Evolutionary conservation across 2,888 invertebrate species (phyloP).

Genomic region (Onthophagus sagittarius): DNA sequence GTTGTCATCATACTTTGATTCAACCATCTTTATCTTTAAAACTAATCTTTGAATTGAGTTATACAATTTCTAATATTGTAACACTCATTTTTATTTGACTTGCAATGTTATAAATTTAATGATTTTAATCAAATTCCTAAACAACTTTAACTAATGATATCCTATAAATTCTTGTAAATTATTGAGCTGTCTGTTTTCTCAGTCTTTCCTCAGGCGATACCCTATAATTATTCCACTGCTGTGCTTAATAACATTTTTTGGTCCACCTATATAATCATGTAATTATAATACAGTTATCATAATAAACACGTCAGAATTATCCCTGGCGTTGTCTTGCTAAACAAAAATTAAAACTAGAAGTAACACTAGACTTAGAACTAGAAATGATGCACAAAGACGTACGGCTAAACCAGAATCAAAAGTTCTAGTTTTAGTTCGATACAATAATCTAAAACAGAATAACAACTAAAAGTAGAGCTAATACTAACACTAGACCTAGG

Average conservation of each 20-base stretch:
- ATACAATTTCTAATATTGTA: too few relatives aligned
- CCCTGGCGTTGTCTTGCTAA: background rate
- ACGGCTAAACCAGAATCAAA: too few relatives aligned
- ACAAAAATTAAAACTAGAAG: too few relatives aligned
- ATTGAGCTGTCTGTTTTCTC: background rate
- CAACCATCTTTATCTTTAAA: background rate
- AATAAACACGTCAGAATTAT: background rate
- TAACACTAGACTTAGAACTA: too few relatives aligned
- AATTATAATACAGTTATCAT: background rate
- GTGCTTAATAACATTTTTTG: background rate
- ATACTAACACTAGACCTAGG: too few relatives aligned
- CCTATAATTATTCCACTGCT: background rate
- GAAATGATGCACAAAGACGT: too few relatives aligned
- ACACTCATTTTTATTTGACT: too few relatives aligned
- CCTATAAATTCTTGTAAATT: background rate
- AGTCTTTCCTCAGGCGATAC: background rate
- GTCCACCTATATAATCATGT: background rate
- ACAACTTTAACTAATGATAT: background rate
- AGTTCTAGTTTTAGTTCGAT: too few relatives aligned
- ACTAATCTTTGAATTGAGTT: too few relatives aligned
- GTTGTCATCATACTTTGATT: background rate
- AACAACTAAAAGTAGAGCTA: too few relatives aligned
- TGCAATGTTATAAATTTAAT: background rate
- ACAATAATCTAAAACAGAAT: too few relatives aligned
- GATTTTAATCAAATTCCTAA: background rate